Percentiles rank a stretch among this genome's conserved stretches.
Evolutionary conservation across 2,797 vertebrate species (phyloP).

Genomic region (Meriones psammophilus): DNA sequence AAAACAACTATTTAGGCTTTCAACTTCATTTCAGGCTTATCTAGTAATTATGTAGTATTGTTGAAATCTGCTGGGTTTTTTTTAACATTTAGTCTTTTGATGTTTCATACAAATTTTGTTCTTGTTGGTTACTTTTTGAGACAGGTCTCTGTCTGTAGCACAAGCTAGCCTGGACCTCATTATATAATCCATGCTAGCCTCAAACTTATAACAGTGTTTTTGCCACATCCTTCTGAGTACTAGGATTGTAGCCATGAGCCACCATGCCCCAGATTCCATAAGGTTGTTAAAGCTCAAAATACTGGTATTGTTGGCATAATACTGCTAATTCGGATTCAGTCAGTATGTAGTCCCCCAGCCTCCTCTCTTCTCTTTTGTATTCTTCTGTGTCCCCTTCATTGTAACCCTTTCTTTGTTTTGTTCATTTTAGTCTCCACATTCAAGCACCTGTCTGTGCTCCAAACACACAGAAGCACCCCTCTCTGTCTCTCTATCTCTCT

Average conservation of each 20-base stretch:
- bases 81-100: background rate
- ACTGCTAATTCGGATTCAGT: background rate
- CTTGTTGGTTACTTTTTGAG: background rate
- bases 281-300: constrained; percentile 19
- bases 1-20: background rate
- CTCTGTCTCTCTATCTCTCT: background rate
- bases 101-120: background rate
- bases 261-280: background rate
- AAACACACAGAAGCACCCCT: background rate
- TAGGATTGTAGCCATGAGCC: background rate
- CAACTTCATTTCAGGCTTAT: background rate
- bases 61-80: constrained; percentile 23
- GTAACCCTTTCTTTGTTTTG: background rate
- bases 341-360: background rate
- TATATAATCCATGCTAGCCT: background rate
- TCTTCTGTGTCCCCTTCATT: background rate
- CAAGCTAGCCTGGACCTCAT: background rate
- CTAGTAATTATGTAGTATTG: background rate
- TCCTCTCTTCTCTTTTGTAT: background rate
- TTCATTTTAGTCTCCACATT: background rate
- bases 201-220: background rate
- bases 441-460: background rate
- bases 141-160: background rate
- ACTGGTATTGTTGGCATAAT: background rate
- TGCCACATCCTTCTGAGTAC: background rate